Conservation (phyloP, 2,888 invertebrate genomes). For the Polymixis lichenea region DNA sequence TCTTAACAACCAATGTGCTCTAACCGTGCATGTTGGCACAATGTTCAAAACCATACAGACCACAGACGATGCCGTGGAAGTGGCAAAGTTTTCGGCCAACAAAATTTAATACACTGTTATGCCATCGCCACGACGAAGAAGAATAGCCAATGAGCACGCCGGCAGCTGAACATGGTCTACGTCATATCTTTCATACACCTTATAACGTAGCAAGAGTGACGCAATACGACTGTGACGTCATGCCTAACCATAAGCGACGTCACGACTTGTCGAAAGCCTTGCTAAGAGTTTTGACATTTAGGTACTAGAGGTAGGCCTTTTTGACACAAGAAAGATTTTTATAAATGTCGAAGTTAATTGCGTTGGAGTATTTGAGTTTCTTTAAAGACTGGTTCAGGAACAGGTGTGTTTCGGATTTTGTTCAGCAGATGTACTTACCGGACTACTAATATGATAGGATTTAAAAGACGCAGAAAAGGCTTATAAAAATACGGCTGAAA, state of each 20-base stretch:
- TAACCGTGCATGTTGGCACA: too few species aligned
- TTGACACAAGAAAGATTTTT: conserved; percentile 13
- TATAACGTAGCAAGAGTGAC: conserved; percentile 34
- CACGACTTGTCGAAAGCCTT: conserved; percentile 41
- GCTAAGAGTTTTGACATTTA: conserved; percentile 54
- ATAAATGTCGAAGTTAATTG: conserved; percentile 36
- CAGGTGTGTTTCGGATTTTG: too few species aligned
- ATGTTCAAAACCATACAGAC: too few species aligned
- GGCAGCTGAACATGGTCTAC: conserved; percentile 14
- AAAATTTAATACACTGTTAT: too few species aligned
- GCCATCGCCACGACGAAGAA: too few species aligned
- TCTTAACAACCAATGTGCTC: too few species aligned
- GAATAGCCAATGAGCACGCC: background rate
- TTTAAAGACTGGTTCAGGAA: background rate
- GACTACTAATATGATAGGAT: background rate
- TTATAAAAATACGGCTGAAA: background rate
- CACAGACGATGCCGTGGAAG: too few species aligned
- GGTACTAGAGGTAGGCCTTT: conserved; percentile 15
- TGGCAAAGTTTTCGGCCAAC: too few species aligned
- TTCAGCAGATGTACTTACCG: background rate
- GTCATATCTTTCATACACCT: conserved; percentile 38
- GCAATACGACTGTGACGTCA: conserved; percentile 35
- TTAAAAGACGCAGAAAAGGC: background rate
- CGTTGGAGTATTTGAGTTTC: conserved; percentile 25
- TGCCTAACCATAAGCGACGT: conserved; percentile 37